Conservation (phyloP, 2,797 vertebrate genomes). For the Hippoglossus hippoglossus region DNA sequence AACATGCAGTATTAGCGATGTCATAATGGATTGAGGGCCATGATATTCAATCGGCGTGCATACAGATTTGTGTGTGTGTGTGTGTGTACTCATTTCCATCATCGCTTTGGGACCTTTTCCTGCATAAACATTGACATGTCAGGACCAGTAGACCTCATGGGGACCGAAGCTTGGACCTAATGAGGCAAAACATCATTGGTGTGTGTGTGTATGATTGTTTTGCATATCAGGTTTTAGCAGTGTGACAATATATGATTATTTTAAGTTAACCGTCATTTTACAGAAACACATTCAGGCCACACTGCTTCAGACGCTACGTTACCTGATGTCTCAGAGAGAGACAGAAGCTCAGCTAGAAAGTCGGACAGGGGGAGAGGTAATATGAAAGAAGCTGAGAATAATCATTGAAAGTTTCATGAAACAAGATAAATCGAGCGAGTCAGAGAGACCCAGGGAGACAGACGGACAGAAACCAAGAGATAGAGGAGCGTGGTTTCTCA, state of each 20-base stretch:
- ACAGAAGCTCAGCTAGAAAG: no score
- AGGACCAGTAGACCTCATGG: no score
- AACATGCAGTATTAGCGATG: constrained; percentile 19
- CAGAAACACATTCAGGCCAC: constrained; percentile 34
- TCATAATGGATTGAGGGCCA: constrained; percentile 15
- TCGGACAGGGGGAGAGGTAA: no score
- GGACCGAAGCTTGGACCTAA: no score
- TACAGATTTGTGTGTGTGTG: constrained; percentile 23
- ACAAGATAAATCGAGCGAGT: constrained; percentile 18
- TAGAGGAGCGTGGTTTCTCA: constrained; percentile 63
- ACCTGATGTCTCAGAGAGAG: constrained; percentile 2
- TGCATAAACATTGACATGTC: no score
- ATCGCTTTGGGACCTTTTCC: no score
- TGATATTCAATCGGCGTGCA: constrained; percentile 6
- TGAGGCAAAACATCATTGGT: background rate
- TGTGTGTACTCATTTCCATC: background rate
- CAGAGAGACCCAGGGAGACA: constrained; percentile 28
- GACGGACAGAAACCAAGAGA: constrained; percentile 30
- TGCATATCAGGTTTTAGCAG: constrained; percentile 11
- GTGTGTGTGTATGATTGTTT: background rate
- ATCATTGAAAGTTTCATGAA: constrained; percentile 38
- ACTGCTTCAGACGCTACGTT: constrained; percentile 8
- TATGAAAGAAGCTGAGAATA: background rate
- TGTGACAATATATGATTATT: constrained; percentile 13
- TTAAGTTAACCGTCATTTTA: constrained; percentile 20